A percentile compares a stretch with the other conserved stretches of the same genome.
Conservation (phyloP, 1,140 invertebrate species). For the Drosophila erecta region DNA sequence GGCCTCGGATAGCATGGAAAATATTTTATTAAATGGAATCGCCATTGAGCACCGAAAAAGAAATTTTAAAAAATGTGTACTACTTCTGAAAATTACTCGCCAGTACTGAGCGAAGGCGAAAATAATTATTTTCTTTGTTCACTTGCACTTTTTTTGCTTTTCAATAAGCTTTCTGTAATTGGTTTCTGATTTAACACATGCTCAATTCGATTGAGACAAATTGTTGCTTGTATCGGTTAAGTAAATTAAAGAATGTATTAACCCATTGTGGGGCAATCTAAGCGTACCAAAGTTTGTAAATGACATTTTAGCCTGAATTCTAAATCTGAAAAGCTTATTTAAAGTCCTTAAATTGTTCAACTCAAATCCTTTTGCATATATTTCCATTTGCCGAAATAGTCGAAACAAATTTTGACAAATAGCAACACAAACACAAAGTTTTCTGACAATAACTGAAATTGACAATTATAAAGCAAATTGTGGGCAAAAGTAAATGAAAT, state of each 20-base stretch:
- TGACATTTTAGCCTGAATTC: slow-evolving; percentile 1
- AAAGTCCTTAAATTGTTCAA: slow-evolving; percentile 32
- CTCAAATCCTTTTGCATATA: not conserved
- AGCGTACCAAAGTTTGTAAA: too few species aligned
- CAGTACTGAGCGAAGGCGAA: slow-evolving; percentile 14
- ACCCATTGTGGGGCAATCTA: too few species aligned
- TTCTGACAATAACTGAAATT: slow-evolving; percentile 35
- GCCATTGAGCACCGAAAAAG: slow-evolving; percentile 29
- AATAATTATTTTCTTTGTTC: slow-evolving; percentile 27
- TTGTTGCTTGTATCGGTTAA: not conserved
- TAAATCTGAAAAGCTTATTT: not conserved
- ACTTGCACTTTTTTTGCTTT: not conserved
- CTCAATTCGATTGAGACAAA: slow-evolving; percentile 10
- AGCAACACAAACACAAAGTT: slow-evolving; percentile 57
- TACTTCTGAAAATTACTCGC: slow-evolving; percentile 38
- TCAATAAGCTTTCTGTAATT: slow-evolving; percentile 26
- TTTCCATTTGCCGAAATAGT: slow-evolving; percentile 14
- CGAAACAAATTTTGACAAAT: slow-evolving; percentile 41
- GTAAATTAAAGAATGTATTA: not conserved
- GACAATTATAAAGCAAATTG: slow-evolving; percentile 57
- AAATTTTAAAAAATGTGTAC: slow-evolving; percentile 29
- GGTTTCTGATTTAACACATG: slow-evolving; percentile 46
- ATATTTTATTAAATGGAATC: slow-evolving; percentile 60
- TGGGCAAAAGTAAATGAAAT: slow-evolving; percentile 56
- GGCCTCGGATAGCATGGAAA: slow-evolving; percentile 33